Evolutionary conservation across 2,888 invertebrate species (phyloP), one percentile per base, ranked within the genome.

Genomic region (Trichopoda pennipes): DNA sequence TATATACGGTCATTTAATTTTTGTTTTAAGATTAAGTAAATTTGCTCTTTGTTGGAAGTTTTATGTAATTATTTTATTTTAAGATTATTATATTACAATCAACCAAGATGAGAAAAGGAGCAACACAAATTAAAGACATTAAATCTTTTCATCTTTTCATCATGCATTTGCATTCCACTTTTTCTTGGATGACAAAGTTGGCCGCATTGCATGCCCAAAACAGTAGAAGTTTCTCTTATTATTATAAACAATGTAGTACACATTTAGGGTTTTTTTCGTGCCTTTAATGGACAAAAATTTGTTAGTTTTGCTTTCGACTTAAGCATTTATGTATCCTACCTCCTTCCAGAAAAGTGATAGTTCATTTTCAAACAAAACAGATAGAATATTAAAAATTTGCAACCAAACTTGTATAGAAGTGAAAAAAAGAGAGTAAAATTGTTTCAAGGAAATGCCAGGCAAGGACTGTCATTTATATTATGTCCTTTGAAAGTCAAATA

Each of bases 1-100:
- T 38, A 38, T 3, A 6, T 38, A 38, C 64, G 58, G 28, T 68
- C 66, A 66, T 76, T 76, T 47, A 61, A 32, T 60, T 68, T 53
- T 47, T 38, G 23, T 47, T 60, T 69, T 17, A 55, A 56, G 63
- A 70, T 70, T 64, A 70, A 56, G 17, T 47, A 77, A 70, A 63
- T 77, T n/a, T 28, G 49, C 38, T 69, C 28, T 28, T 61, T 69
- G 44, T 56, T 77, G 21, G 2, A 63, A 56, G 58, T 47, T 70
- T 47, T 58, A 12, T 12, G 51, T 38, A 63, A 77, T 70, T 49
- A 70, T 64, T 56, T 56, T 70, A 70, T 63, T 56, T 56, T 77
- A 64, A 69, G 63, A 56, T 56, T 49, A 63, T 68, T 42, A 42
- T 28, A 28, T 28, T 28, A 28, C 28, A 28, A 28, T 8, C 28